A percentile compares a stretch with the other conserved stretches of the same genome.
phyloP scores from a whole-genome alignment of 2,797 vertebrate genomes.

The Galagoides demidoff region DNA sequence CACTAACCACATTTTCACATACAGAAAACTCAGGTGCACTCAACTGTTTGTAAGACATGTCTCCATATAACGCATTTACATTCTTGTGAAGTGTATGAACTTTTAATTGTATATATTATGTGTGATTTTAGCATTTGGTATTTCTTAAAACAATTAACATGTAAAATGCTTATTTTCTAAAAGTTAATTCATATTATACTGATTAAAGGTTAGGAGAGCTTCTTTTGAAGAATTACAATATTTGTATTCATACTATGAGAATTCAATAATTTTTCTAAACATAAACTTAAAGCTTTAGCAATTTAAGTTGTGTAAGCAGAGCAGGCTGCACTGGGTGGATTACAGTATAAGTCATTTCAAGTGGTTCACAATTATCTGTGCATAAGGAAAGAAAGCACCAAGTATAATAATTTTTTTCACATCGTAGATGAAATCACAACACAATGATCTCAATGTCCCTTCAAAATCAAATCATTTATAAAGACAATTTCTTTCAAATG shows the following conservation, averaged over 20 bases:
- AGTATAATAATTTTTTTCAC: slow-evolving; percentile 70
- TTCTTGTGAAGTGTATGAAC: slow-evolving; percentile 80
- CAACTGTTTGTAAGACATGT: slow-evolving; percentile 79
- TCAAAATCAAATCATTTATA: slow-evolving; percentile 68
- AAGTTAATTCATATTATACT: slow-evolving; percentile 70
- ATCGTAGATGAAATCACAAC: slow-evolving; percentile 74
- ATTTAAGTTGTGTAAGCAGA: slow-evolving; percentile 67
- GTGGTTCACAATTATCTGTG: slow-evolving; percentile 62
- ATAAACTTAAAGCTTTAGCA: slow-evolving; percentile 42
- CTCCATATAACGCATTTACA: slow-evolving; percentile 77
- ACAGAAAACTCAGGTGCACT: slow-evolving; percentile 84
- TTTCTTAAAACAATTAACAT: slow-evolving; percentile 71
- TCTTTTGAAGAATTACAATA: slow-evolving; percentile 68
- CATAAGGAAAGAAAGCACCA: slow-evolving; percentile 70
- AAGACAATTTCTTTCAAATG: slow-evolving; percentile 60
- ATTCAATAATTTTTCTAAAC: slow-evolving; percentile 67
- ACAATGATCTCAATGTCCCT: slow-evolving; percentile 62
- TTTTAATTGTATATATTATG: slow-evolving; percentile 64
- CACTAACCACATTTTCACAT: slow-evolving; percentile 72
- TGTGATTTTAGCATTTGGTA: slow-evolving; percentile 82
- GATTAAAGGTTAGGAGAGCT: slow-evolving; percentile 69
- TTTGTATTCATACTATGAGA: slow-evolving; percentile 60
- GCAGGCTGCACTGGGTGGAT: slow-evolving; percentile 30
- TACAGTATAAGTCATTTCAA: slow-evolving; percentile 65
- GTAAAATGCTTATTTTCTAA: slow-evolving; percentile 73